Evolutionary conservation across 2,797 vertebrate genomes (phyloP).

Genomic region (Pteronotus mesoamericanus): DNA sequence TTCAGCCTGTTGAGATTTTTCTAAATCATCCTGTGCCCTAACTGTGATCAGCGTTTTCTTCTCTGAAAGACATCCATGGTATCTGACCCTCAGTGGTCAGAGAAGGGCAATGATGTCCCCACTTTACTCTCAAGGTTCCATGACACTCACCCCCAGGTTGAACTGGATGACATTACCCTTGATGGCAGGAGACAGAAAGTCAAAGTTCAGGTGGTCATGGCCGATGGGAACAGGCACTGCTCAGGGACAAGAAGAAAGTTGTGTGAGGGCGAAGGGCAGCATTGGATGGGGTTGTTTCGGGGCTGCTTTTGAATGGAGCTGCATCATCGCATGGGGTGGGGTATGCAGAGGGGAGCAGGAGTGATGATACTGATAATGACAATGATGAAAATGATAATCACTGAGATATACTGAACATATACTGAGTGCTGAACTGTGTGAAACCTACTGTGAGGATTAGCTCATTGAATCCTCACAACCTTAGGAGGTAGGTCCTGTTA

Average conservation of each 20-base stretch:
- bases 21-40: background rate
- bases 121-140: background rate
- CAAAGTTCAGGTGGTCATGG: slow-evolving; percentile 40
- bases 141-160: slow-evolving; percentile 58
- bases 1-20: background rate
- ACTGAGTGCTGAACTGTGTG: background rate
- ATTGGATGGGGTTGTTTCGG: background rate
- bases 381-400: background rate
- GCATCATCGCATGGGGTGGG: background rate
- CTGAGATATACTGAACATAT: background rate
- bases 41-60: background rate
- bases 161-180: background rate
- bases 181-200: slow-evolving; percentile 47
- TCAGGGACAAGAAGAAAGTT: background rate
- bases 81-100: background rate
- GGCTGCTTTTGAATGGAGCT: background rate
- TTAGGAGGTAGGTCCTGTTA: background rate
- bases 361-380: background rate
- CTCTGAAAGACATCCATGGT: background rate
- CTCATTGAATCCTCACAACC: background rate
- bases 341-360: background rate
- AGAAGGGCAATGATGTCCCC: background rate
- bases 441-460: background rate
- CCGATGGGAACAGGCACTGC: slow-evolving; percentile 30
- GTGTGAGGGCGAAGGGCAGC: background rate